phyloP scores from a whole-genome alignment of 2,113 vertebrate genomes.

The Origma solitaria region DNA sequence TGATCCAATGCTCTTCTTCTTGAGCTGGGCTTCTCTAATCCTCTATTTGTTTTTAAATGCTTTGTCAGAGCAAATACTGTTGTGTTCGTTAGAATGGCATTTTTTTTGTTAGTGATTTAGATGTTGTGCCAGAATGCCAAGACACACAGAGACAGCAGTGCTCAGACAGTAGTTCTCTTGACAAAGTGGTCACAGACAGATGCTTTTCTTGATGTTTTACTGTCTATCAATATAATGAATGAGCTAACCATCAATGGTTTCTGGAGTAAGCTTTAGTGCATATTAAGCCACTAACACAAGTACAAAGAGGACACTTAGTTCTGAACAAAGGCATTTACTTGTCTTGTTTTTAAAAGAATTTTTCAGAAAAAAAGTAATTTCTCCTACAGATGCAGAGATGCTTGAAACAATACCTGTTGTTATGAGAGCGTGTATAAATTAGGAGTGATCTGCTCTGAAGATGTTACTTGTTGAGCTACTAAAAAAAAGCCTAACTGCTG shows the following conservation, averaged over 20 bases:
- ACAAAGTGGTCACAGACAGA: background rate
- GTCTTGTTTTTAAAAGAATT: background rate
- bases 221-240: constrained; percentile 43
- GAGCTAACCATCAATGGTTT: background rate
- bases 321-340: background rate
- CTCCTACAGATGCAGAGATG: background rate
- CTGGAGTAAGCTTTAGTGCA: background rate
- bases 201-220: constrained; percentile 1
- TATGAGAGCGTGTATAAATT: background rate
- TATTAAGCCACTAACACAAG: background rate
- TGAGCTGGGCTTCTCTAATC: background rate
- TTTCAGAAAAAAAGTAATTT: background rate
- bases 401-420: background rate
- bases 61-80: background rate
- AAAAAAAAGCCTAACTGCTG: background rate
- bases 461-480: background rate
- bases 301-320: background rate
- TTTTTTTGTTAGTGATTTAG: constrained; percentile 23
- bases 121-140: background rate
- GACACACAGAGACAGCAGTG: background rate
- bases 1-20: background rate
- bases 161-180: background rate
- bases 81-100: background rate
- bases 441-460: background rate
- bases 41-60: background rate